These are phyloP conservation scores for Apocrypta bakeri DNA, from an alignment of 1,140 invertebrate species.

Conservation along the genomic window DNA sequence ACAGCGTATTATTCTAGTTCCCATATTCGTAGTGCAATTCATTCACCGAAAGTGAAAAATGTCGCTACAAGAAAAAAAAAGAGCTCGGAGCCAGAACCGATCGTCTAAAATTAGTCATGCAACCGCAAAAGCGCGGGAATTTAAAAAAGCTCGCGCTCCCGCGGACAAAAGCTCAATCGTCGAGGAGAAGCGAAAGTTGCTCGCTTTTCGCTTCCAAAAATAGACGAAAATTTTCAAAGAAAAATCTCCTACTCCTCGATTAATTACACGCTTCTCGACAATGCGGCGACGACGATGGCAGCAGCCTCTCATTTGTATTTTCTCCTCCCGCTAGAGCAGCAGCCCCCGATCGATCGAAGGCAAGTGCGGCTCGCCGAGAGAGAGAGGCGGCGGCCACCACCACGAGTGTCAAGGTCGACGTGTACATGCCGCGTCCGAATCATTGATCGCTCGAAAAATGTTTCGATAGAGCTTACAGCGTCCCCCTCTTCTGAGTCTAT, in stretches of 20 bases:
- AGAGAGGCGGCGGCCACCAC: not conserved
- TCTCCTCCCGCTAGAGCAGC: not conserved
- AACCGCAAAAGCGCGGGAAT: too few species aligned
- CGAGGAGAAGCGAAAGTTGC: not conserved
- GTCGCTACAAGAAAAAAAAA: not conserved
- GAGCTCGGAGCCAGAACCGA: too few species aligned
- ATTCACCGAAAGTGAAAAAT: too few species aligned
- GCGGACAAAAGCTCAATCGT: too few species aligned
- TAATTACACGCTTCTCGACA: not conserved
- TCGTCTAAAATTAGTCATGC: too few species aligned
- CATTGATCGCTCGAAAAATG: slow-evolving; percentile 22
- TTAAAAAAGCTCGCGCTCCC: too few species aligned
- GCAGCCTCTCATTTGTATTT: slow-evolving; percentile 7
- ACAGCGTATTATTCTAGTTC: not conserved
- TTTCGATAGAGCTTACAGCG: slow-evolving; percentile 4
- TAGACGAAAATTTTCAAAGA: not conserved
- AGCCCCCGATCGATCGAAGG: slow-evolving; percentile 30
- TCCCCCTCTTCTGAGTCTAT: not conserved
- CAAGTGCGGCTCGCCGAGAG: not conserved
- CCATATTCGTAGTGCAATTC: not conserved
- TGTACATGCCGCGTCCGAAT: not conserved
- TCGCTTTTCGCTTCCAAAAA: not conserved
- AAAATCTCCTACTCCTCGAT: not conserved
- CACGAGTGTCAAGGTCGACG: slow-evolving; percentile 22
- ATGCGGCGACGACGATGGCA: not conserved